A percentile compares a stretch with the other conserved stretches of the same genome.
phyloP scores from a whole-genome alignment of 2,113 vertebrate species.

The Cyprinodon variegatus region DNA sequence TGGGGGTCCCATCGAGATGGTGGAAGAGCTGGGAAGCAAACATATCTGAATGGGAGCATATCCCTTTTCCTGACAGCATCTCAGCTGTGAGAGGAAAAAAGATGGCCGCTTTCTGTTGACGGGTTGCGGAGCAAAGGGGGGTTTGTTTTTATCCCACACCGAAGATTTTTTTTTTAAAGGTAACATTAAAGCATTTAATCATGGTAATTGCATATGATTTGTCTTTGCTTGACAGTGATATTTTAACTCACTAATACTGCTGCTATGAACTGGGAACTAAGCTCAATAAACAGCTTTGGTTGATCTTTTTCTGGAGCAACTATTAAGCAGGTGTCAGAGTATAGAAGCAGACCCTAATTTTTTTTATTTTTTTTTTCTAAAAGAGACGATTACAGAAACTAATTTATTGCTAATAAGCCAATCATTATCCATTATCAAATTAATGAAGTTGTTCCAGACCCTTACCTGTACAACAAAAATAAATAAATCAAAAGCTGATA shows the following conservation, averaged over 20 bases:
- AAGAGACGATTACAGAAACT: background rate
- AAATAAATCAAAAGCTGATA: background rate
- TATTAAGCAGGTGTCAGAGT: background rate
- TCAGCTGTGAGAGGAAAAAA: conserved; percentile 44
- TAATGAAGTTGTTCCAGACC: too few relatives aligned
- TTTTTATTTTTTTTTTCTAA: background rate
- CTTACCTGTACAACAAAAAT: background rate
- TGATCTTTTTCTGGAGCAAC: background rate
- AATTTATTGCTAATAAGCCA: background rate
- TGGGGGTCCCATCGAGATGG: conserved; percentile 54
- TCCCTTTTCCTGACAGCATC: conserved; percentile 43
- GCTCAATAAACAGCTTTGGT: background rate
- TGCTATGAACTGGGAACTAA: background rate
- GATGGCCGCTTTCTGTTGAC: conserved; percentile 63
- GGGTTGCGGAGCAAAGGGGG: conserved; percentile 51
- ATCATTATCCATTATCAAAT: background rate
- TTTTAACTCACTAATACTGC: background rate
- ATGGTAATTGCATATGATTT: conserved; percentile 11
- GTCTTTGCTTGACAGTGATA: background rate
- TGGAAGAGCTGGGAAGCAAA: conserved; percentile 62
- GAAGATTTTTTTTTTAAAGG: conserved; percentile 8
- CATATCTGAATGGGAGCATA: conserved; percentile 53
- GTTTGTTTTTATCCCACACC: conserved; percentile 13
- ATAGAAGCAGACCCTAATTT: background rate
- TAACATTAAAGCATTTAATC: conserved; percentile 22